phyloP scores from a whole-genome alignment of 2,797 vertebrate species.

The Cirrhinus molitorella region DNA sequence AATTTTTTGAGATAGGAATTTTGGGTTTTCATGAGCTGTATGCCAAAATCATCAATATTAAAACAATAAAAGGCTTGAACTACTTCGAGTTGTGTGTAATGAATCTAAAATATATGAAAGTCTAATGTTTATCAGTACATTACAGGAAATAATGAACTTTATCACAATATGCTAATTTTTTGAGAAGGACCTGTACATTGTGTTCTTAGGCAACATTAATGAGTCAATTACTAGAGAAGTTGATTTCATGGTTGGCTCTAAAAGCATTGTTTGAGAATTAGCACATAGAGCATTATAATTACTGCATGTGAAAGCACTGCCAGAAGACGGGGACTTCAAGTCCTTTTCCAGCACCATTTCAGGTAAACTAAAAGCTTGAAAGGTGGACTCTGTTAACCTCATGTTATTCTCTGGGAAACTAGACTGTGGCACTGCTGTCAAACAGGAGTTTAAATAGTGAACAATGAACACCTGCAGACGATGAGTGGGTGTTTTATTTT shows the following conservation, averaged over 20 bases:
- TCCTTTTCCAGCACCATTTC: not conserved
- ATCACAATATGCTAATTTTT: too few species aligned
- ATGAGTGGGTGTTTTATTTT: not conserved
- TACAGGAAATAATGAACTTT: too few species aligned
- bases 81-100: too few species aligned
- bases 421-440: constrained; percentile 18
- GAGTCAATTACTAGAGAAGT: constrained; percentile 23
- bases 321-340: constrained; percentile 7
- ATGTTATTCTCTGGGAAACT: constrained; percentile 20
- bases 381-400: constrained; percentile 22
- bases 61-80: too few species aligned
- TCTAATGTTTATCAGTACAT: too few species aligned
- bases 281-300: constrained; percentile 9
- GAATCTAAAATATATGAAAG: too few species aligned
- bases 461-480: constrained; percentile 10
- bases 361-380: not conserved
- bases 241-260: constrained; percentile 26
- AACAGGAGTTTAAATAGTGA: not conserved
- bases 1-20: too few species aligned
- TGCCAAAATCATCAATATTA: too few species aligned
- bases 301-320: not conserved
- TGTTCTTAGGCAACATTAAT: constrained; percentile 16
- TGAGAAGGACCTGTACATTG: too few species aligned
- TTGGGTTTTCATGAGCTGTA: too few species aligned
- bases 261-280: constrained; percentile 30